Percentiles rank a stretch among this genome's conserved stretches.
Evolutionary conservation across 2,113 vertebrate species (phyloP).

Genomic region (Sceloporus tristichus): DNA sequence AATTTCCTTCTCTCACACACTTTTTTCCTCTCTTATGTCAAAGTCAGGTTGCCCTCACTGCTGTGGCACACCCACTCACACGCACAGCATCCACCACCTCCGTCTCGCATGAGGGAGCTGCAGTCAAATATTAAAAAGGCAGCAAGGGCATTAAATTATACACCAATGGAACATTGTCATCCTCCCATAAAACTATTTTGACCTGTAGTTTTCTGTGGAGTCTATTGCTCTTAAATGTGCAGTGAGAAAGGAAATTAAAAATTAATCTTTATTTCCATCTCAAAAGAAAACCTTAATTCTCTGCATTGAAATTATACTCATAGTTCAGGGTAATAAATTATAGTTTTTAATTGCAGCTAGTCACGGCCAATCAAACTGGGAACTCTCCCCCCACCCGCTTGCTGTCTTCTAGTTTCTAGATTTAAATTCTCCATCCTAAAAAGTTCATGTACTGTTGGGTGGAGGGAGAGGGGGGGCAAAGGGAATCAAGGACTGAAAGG

Average conservation of each 20-base stretch:
- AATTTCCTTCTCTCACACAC: conserved; percentile 38
- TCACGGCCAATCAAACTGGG: conserved; percentile 72
- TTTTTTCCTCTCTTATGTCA: conserved; percentile 58
- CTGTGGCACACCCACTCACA: conserved; percentile 45
- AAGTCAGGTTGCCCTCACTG: conserved; percentile 75
- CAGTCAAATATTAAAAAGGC: conserved; percentile 78
- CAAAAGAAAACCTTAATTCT: conserved; percentile 86
- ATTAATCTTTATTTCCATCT: conserved; percentile 89
- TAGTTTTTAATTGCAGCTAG: conserved; percentile 78
- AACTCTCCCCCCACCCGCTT: conserved; percentile 56
- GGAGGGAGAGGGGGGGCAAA: conserved; percentile 53
- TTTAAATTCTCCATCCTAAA: conserved; percentile 63
- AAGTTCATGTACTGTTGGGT: conserved; percentile 49
- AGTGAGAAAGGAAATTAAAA: conserved; percentile 87
- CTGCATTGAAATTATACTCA: conserved; percentile 81
- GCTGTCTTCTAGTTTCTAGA: conserved; percentile 59
- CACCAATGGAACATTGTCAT: conserved; percentile 71
- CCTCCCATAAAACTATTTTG: conserved; percentile 79
- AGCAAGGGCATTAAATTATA: conserved; percentile 78
- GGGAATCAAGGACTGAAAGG: conserved; percentile 22
- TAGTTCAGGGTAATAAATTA: conserved; percentile 83
- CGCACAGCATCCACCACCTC: conserved; percentile 18
- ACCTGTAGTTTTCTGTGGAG: conserved; percentile 73
- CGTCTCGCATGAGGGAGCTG: conserved; percentile 77
- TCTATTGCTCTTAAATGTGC: conserved; percentile 80